Evolutionary conservation across 2,113 vertebrate species (phyloP).

Genomic region (Sialia sialis): DNA sequence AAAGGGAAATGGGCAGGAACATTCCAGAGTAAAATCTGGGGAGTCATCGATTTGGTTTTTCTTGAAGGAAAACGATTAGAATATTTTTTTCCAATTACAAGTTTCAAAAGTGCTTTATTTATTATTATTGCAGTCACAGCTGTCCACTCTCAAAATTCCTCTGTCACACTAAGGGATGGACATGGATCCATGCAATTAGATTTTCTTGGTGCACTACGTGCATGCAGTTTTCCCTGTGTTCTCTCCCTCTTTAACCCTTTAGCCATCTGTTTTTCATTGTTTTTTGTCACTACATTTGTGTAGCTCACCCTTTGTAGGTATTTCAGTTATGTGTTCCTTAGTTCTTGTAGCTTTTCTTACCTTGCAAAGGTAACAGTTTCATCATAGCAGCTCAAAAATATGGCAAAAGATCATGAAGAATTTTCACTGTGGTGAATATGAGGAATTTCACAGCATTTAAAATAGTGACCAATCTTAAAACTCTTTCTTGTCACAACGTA

Average conservation of each 20-base stretch:
- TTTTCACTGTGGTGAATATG: background rate
- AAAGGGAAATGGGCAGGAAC: background rate
- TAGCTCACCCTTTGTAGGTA: background rate
- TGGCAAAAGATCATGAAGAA: background rate
- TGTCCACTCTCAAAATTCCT: background rate
- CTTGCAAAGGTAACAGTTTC: background rate
- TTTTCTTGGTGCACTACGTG: background rate
- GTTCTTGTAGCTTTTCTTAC: background rate
- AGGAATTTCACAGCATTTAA: background rate
- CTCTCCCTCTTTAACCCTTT: background rate
- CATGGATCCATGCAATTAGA: background rate
- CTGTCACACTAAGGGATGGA: background rate
- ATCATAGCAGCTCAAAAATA: background rate
- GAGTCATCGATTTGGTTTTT: background rate
- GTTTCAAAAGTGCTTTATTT: background rate
- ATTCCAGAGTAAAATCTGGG: background rate
- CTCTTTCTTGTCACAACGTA: background rate
- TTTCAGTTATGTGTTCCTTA: background rate
- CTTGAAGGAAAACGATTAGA: background rate
- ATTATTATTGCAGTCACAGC: background rate
- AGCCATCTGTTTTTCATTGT: background rate
- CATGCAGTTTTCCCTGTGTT: background rate
- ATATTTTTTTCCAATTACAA: background rate
- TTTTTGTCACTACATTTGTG: background rate
- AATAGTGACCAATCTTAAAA: background rate